Conservation (phyloP, 1,140 invertebrate genomes). For the Leguminivora glycinivorella region DNA sequence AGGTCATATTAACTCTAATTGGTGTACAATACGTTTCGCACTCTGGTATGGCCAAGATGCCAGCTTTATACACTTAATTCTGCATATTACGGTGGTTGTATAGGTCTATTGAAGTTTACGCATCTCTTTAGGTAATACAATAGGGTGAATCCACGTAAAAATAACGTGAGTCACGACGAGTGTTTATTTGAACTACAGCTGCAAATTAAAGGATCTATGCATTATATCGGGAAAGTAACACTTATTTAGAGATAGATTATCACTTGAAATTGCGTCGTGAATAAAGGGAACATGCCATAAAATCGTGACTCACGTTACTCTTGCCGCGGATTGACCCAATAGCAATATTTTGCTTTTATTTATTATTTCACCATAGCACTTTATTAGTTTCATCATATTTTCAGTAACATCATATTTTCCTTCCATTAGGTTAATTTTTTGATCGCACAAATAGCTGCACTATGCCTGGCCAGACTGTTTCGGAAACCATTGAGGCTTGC, state of each 20-base stretch:
- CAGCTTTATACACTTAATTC: neutral
- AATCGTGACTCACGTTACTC: too few species aligned
- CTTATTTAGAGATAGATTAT: too few species aligned
- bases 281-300: too few species aligned
- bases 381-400: conserved; percentile 35
- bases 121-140: neutral
- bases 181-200: too few species aligned
- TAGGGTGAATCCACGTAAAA: too few species aligned
- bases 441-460: conserved; percentile 87
- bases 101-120: neutral
- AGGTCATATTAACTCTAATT: conserved; percentile 8
- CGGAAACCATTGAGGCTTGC: conserved; percentile 86
- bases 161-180: too few species aligned
- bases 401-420: conserved; percentile 52
- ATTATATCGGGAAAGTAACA: too few species aligned
- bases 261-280: too few species aligned
- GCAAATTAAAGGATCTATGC: too few species aligned
- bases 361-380: conserved; percentile 40
- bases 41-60: conserved; percentile 6
- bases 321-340: too few species aligned
- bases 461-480: conserved; percentile 87
- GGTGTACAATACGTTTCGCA: conserved; percentile 15
- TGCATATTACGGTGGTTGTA: neutral
- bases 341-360: conserved; percentile 31
- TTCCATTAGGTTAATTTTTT: conserved; percentile 90